These are phyloP conservation scores for Coelopa frigida DNA, from an alignment of 1,140 invertebrate genomes.

Conservation along the genomic window DNA sequence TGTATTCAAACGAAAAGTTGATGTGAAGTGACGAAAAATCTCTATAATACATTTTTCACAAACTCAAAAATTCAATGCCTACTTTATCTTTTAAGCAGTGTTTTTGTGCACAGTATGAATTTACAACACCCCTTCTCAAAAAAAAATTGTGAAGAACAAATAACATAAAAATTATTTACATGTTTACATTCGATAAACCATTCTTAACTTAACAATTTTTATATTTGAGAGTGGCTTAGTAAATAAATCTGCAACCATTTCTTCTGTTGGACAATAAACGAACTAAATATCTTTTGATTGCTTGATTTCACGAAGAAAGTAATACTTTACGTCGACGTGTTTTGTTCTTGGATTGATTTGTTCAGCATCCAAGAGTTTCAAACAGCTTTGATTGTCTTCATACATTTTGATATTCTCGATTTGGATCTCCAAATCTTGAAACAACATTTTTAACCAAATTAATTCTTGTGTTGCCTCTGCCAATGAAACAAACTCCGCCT, in stretches of 20 bases:
- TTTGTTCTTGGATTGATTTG: constrained; percentile 11
- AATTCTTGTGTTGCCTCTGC: constrained; percentile 15
- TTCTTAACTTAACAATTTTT: constrained; percentile 3
- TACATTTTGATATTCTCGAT: too few relatives aligned
- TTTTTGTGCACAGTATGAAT: too few relatives aligned
- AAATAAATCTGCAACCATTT: constrained; percentile 19
- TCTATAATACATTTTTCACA: too few relatives aligned
- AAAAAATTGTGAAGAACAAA: too few relatives aligned
- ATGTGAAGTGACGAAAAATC: too few relatives aligned
- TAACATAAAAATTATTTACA: constrained; percentile 4
- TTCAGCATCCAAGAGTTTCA: constrained; percentile 1
- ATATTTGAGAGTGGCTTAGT: constrained; percentile 14
- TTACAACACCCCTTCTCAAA: constrained; percentile 9
- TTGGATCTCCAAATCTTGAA: constrained; percentile 8
- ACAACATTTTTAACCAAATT: constrained; percentile 13
- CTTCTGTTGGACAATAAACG: constrained; percentile 15
- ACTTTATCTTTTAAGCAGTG: too few relatives aligned
- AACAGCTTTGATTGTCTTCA: background rate
- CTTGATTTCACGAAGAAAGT: constrained; percentile 18
- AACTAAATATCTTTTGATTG: constrained; percentile 11
- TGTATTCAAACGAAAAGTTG: too few relatives aligned
- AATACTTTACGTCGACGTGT: constrained; percentile 23
- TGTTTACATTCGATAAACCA: constrained; percentile 4
- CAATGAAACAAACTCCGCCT: constrained; percentile 20
- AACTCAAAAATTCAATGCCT: too few relatives aligned